phyloP scores from a whole-genome alignment of 2,888 invertebrate genomes.

The Agrochola litura region DNA sequence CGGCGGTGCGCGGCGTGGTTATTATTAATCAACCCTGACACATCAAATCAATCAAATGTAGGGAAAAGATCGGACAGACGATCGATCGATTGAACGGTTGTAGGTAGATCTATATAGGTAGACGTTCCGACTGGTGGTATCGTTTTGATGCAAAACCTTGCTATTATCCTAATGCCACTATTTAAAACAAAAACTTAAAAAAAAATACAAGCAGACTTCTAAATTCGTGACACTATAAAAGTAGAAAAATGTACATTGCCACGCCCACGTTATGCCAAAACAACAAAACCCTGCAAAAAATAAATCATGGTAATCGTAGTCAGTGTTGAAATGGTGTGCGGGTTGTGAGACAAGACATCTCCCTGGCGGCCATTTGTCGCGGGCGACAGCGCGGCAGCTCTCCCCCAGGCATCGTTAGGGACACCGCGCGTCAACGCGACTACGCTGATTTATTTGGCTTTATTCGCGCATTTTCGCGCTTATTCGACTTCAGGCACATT shows the following conservation, averaged over 20 bases:
- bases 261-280: neutral
- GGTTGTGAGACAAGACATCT: slow-evolving; percentile 68
- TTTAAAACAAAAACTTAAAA: neutral
- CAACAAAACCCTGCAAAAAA: neutral
- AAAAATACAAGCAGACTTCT: neutral
- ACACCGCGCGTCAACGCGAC: slow-evolving; percentile 78
- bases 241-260: neutral
- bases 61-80: neutral
- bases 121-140: neutral
- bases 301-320: slow-evolving; percentile 59
- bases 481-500: slow-evolving; percentile 59
- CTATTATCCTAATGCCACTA: neutral
- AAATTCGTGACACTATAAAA: too few relatives aligned
- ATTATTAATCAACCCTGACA: neutral
- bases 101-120: neutral
- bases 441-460: slow-evolving; percentile 80
- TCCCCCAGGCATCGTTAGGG: slow-evolving; percentile 84
- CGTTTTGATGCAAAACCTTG: neutral
- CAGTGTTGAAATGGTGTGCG: slow-evolving; percentile 59
- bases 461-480: slow-evolving; percentile 49
- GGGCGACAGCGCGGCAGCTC: slow-evolving; percentile 68
- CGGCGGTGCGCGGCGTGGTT: neutral
- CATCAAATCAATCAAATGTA: neutral
- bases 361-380: slow-evolving; percentile 87
- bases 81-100: neutral